A percentile compares a stretch with the other conserved stretches of the same genome.
These are phyloP conservation scores for Zoanthus sociatus DNA, from an alignment of 92 coral and sea anemone species.

Conservation along the genomic window DNA sequence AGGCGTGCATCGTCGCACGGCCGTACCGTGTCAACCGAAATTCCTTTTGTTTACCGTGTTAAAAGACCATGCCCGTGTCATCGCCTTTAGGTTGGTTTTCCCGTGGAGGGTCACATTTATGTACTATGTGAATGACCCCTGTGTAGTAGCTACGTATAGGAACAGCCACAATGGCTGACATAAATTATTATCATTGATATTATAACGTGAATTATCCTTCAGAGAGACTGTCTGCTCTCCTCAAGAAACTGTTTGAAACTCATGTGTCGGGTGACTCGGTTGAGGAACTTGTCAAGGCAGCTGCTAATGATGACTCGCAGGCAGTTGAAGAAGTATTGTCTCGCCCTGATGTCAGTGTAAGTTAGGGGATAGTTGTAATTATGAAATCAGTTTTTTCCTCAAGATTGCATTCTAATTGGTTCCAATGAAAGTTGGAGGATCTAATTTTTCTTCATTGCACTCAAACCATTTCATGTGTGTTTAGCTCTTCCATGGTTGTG, in stretches of 20 bases:
- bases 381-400: too few relatives aligned
- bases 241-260: conserved; percentile 96
- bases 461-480: background rate
- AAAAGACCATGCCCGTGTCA: too few relatives aligned
- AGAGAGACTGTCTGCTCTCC: conserved; percentile 91
- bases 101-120: too few relatives aligned
- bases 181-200: background rate
- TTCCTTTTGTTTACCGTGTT: too few relatives aligned
- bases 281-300: conserved; percentile 97
- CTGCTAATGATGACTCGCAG: conserved; percentile 94
- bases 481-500: too few relatives aligned
- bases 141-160: too few relatives aligned
- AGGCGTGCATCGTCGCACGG: too few relatives aligned
- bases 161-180: background rate
- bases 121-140: background rate
- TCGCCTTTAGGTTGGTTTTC: too few relatives aligned
- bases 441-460: too few relatives aligned
- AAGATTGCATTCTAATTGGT: too few relatives aligned
- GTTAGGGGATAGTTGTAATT: conserved; percentile 7
- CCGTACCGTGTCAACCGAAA: too few relatives aligned
- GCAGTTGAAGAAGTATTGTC: conserved; percentile 81
- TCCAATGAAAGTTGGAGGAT: too few relatives aligned
- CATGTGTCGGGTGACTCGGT: conserved; percentile 97
- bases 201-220: background rate
- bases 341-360: conserved; percentile 87